Evolutionary conservation across 2,113 vertebrate species (phyloP).

Genomic region (Sceloporus tristichus): DNA sequence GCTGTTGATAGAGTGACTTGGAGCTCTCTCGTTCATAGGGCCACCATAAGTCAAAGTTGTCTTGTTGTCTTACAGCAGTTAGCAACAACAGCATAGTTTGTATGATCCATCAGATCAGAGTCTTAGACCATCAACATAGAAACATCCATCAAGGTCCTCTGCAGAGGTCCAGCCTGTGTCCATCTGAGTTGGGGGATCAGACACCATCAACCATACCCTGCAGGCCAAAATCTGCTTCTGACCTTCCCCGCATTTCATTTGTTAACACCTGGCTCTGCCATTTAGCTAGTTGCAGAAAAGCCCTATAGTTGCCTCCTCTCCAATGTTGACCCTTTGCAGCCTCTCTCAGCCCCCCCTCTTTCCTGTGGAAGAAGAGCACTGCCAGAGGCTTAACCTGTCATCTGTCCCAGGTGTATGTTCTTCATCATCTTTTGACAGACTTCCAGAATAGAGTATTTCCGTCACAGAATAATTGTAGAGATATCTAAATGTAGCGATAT

Average conservation of each 20-base stretch:
- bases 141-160: too few relatives aligned
- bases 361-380: neutral
- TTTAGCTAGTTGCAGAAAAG: too few relatives aligned
- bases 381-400: neutral
- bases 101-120: neutral
- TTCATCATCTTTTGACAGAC: neutral
- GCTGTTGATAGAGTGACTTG: too few relatives aligned
- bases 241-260: too few relatives aligned
- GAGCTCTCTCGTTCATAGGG: too few relatives aligned
- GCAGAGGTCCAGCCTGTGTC: neutral
- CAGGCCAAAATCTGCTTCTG: too few relatives aligned
- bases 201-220: too few relatives aligned
- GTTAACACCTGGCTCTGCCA: neutral
- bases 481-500: neutral
- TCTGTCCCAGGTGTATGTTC: neutral
- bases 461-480: neutral
- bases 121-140: neutral
- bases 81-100: neutral
- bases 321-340: neutral
- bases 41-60: too few relatives aligned
- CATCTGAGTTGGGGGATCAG: neutral
- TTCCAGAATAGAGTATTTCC: neutral
- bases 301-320: neutral
- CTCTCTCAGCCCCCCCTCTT: neutral
- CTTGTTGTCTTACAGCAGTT: too few relatives aligned